Base-by-base conservation (phyloP, 2,797 vertebrate species). In the Ctenosaura bakeri region DNA sequence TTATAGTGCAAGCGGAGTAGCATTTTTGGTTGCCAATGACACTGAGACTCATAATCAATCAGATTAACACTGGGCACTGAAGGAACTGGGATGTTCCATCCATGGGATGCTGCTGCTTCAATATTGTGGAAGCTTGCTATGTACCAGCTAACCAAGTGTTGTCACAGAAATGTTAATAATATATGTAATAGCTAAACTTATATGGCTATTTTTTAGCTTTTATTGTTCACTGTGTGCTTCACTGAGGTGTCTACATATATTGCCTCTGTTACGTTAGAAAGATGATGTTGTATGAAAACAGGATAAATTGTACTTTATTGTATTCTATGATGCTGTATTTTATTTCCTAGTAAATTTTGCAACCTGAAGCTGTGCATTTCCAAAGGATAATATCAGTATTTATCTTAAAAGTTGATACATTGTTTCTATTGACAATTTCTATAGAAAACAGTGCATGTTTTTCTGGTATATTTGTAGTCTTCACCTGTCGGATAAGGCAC, bases 101-200 rank as follows among this genome's bases (percentile, higher is more conserved):
- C 66, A 91, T 78, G 83, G 76, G 84, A 71, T 87, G 64, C 18
- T 50, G 29, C 62, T 73, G 32, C 2, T 93, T 91, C 56, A 83
- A 50, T 38, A 26, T 46, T 46, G 2, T 86, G 18, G 85, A 1
- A 26, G 32, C 13, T 86, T 56, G 86, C 73, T 89, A 79, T 52
- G 88, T 26, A 88, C 52, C 69, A 85, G 4, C 35, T 78, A 46
- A 8, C 4, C 35, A 22, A 29, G 12, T 77, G n/a, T 89, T 77
- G 3, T 83, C 62, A 82, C 76, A 88, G 38, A 38, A 13, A 79
- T 52, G 85, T 71, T 88, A 69, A 38, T 73, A 94, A 38, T 13
- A 6, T 42, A 69, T 83, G 35, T 13, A 89, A 92, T 90, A 83
- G n/a, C 76, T 74, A n/a, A 87, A 26, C 6, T 12, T 77, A 2